These are phyloP conservation scores for Cacoxenus indagator DNA, from an alignment of 2,888 invertebrate species.

Conservation along the genomic window DNA sequence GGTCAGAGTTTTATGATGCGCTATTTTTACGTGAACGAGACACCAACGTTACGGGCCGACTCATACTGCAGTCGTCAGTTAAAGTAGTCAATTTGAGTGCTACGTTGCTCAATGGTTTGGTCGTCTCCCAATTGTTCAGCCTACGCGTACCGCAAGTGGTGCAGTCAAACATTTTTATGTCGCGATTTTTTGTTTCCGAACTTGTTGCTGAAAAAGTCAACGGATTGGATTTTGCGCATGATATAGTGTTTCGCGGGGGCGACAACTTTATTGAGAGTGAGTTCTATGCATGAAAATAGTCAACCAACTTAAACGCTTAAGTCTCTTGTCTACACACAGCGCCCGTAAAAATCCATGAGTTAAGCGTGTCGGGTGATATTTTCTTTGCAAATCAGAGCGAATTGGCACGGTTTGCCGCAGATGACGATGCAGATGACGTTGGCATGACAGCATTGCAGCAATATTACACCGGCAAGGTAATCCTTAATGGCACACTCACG, in stretches of 20 bases:
- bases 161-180: constrained; percentile 55
- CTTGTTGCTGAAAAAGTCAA: constrained; percentile 54
- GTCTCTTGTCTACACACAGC: constrained; percentile 39
- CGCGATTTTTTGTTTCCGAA: constrained; percentile 50
- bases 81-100: constrained; percentile 47
- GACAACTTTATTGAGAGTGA: constrained; percentile 55
- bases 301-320: not conserved
- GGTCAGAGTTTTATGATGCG: constrained; percentile 56
- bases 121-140: constrained; percentile 56
- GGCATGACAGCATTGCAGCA: constrained; percentile 52
- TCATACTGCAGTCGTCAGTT: constrained; percentile 53
- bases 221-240: constrained; percentile 59
- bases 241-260: constrained; percentile 58
- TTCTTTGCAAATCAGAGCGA: constrained; percentile 39
- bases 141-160: constrained; percentile 56
- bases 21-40: constrained; percentile 61
- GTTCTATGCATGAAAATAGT: constrained; percentile 17
- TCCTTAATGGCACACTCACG: constrained; percentile 58
- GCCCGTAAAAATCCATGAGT: constrained; percentile 58
- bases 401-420: not conserved
- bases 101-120: constrained; percentile 51
- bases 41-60: constrained; percentile 49
- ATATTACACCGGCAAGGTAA: constrained; percentile 58
- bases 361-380: constrained; percentile 54
- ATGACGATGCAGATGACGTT: too few relatives aligned